Base-by-base conservation (phyloP, 2,888 invertebrate species). In the Empis stercorea region DNA sequence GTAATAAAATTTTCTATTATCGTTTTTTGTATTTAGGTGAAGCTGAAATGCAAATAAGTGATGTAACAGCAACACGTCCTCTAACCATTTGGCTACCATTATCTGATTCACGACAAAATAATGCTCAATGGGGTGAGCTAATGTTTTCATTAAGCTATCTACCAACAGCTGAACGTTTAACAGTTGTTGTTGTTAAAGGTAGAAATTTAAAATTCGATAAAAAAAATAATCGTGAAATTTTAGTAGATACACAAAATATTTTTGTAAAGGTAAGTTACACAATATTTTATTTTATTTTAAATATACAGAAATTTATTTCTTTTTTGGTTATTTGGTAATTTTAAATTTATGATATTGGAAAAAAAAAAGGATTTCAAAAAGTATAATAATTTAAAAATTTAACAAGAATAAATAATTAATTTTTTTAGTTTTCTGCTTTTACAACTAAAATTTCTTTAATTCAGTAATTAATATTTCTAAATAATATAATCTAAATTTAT, bases 91-190 rank as follows among this genome's bases (percentile, higher is more conserved):
- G 86, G 85, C 74, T 87, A 48, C 79, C 83, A 2, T 71, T 87
- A 3, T 76, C 81, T 1, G 84, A 85, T 59, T 80, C 83, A 10
- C 79, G 81, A 55, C 80, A 81, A 48, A 63, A 63, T 75, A 76
- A 76, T 17, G 77, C 81, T 6, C 80, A 81, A 60, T 78, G 80
- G 59, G 87, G 87, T 9, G 87, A 87, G 62, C 70, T 87, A 16
- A 79, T 87, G 80, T 85, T 87, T 64, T 87, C 87, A 0, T 64
- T 87, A 43, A 84, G 84, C 59, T 87, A 87, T 61, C 72, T 87
- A 51, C 87, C 87, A 15, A 87, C 87, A 4, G 87, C 87, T 10
- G 86, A 87, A 64, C 73, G 87, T 44, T 73, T 87, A 16, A 87
- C 86, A 2, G 63, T 67, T 47, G 67, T 68, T 27, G 72, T 79